Percentiles rank a stretch among this genome's conserved stretches.
Evolutionary conservation across 2,113 vertebrate genomes (phyloP).

Genomic region (Paracanthobrama guichenoti): DNA sequence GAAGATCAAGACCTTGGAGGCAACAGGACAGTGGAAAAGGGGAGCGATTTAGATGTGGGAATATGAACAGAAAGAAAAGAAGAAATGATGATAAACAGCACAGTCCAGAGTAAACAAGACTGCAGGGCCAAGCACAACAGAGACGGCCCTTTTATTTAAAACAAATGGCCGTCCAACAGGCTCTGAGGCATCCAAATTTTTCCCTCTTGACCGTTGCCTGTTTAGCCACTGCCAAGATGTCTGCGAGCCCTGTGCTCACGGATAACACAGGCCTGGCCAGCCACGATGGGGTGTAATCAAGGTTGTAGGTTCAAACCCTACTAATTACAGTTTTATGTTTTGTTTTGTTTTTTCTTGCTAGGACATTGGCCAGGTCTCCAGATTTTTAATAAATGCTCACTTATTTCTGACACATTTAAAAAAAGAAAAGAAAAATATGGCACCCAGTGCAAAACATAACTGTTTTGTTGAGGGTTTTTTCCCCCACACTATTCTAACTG

Average conservation of each 20-base stretch:
- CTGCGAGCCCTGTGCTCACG: not conserved
- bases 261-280: not conserved
- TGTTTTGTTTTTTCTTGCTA: too few species aligned
- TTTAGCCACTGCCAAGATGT: slow-evolving; percentile 34
- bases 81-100: slow-evolving; percentile 31
- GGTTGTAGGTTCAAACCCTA: not conserved
- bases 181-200: slow-evolving; percentile 35
- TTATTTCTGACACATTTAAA: not conserved
- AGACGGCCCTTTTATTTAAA: slow-evolving; percentile 42
- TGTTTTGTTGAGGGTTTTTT: too few species aligned
- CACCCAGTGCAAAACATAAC: too few species aligned
- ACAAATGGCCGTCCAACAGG: slow-evolving; percentile 34
- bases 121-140: slow-evolving; percentile 31
- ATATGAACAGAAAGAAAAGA: slow-evolving; percentile 21
- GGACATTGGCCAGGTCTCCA: not conserved
- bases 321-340: too few species aligned
- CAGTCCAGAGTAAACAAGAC: slow-evolving; percentile 46
- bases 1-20: slow-evolving; percentile 13
- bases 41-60: slow-evolving; percentile 28
- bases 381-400: not conserved
- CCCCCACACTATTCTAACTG: too few species aligned
- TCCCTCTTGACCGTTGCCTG: slow-evolving; percentile 1
- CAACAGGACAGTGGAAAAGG: slow-evolving; percentile 24
- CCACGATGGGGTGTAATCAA: not conserved
- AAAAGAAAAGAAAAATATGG: too few species aligned